Evolutionary conservation across 2,797 vertebrate genomes (phyloP), one percentile per base, ranked within the genome.

Genomic region (Gymnoscopelus microlampas): DNA sequence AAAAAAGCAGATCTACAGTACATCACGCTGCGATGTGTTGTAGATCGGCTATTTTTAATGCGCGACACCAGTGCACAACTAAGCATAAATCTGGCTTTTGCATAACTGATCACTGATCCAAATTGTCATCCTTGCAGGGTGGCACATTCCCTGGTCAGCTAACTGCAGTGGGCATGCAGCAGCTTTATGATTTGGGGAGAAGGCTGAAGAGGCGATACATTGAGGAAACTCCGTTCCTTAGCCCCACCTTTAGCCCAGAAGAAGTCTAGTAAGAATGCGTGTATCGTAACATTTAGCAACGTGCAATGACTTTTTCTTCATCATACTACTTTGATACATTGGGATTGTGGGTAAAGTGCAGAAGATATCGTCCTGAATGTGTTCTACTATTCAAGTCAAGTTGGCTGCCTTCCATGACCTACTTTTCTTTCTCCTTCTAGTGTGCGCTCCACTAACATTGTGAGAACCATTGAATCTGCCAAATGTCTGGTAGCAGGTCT

Each of bases 391-490:
- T 84, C 19, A 19, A 19, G 82, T 80, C 49, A 73, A 65, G 48
- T 73, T 60, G 64, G 68, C 69, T 68, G 57, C 65, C 53, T 75
- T 77, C 75, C 54, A 51, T 74, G 66, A 85, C 75, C 64, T 73
- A 29, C 65, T 73, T 84, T 39, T 75, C 19, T 32, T 29, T 55
- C 78, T 24, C 15, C 66, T 73, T 72, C 44, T 86, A 99, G 98
- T 29, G 81, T 98, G 72, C 97, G 97, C 70, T 98, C 98, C 72
- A 96, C 95, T 79, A 99, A 99, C 80, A 96, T 99, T 62, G 85
- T 91, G 77, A 95, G 97, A 84, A 99, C 97, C 76, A 94, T 99
- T 89, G 96, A 99, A 85, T 98, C 98, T 29, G 94, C 96, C 51
- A 95, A 93, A 55, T 98, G 96, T 83, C 91, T 99, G 84, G 85